Evolutionary conservation across 2,888 invertebrate genomes (phyloP), one percentile per base, ranked within the genome.

Genomic region (Pherbina coryleti): DNA sequence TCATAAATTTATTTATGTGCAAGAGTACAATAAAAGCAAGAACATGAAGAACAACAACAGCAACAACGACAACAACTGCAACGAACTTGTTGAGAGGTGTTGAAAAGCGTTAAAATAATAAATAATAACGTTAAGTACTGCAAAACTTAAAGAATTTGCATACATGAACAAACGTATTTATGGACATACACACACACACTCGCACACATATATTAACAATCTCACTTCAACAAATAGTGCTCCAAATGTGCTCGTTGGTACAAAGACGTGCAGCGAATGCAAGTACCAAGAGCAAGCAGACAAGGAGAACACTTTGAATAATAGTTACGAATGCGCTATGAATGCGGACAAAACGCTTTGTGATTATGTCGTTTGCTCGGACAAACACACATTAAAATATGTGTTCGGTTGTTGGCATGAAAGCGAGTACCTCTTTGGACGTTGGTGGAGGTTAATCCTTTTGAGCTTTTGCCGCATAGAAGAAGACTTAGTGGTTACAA

Each of bases 91-190:
- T 87, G 87, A 86, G 85, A 87, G 85, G 85, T 86, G 87, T 84
- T 86, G 85, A 84, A 80, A 87, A 86, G 86, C 85, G 85, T 84
- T 87, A 85, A 85, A 85, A 86, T 85, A 87, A 87, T 87, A 87
- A 87, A 87, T 87, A 87, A 87, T 86, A 86, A 85, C 83, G 83
- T 82, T 86, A 87, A 87, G 86, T 85, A 86, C 86, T 67, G 67
- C 64, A 22, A 19, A 84, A 84, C 85, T 86, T 86, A 85, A 85
- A 86, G 86, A 86, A 87, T 86, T 86, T 86, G 84, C 86, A 87
- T 86, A 84, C 84, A 82, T 84, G 84, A 85, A 44, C 67, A 67
- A 73, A 53, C 34, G 25, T 71, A 60, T 37, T 60, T 64, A 84
- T 85, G 77, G 64, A 72, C 73, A 53, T 53, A 57, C 71, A 81